Percentiles rank a stretch among this genome's conserved stretches.
These are phyloP conservation scores for Pseudomyrmex pallidus DNA, from an alignment of 1,140 invertebrate species.

Conservation along the genomic window DNA sequence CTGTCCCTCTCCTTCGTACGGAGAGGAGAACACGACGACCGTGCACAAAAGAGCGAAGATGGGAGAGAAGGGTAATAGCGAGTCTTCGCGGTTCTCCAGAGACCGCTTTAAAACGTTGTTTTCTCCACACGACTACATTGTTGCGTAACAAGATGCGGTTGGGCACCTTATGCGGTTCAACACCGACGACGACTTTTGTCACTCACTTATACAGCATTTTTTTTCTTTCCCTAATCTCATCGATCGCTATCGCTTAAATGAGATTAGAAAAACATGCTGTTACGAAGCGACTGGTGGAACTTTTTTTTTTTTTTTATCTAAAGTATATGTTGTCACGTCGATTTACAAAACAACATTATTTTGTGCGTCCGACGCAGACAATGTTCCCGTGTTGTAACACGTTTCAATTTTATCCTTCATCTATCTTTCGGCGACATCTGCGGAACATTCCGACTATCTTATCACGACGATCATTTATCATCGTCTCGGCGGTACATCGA, in stretches of 20 bases:
- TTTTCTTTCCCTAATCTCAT: too few species aligned
- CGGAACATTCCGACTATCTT: not conserved
- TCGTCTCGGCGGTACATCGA: not conserved
- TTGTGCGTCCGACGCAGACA: not conserved
- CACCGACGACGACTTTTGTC: too few species aligned
- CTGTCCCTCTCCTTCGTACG: slow-evolving; percentile 53
- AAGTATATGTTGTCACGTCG: too few species aligned
- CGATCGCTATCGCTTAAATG: too few species aligned
- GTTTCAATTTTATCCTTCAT: not conserved
- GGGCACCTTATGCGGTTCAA: too few species aligned
- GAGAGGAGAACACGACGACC: slow-evolving; percentile 34
- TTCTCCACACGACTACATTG: not conserved
- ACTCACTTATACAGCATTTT: too few species aligned
- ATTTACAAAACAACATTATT: too few species aligned
- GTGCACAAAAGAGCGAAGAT: slow-evolving; percentile 34
- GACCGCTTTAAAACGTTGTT: slow-evolving; percentile 21
- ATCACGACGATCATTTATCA: not conserved
- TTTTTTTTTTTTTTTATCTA: too few species aligned
- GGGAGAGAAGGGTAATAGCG: slow-evolving; percentile 31
- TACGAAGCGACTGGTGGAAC: too few species aligned
- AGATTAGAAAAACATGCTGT: too few species aligned
- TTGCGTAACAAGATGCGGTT: slow-evolving; percentile 17
- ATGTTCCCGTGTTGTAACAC: slow-evolving; percentile 19
- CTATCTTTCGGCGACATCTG: not conserved
- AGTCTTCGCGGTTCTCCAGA: not conserved